A percentile compares a stretch with the other conserved stretches of the same genome.
Evolutionary conservation across 2,113 vertebrate genomes (phyloP).

Genomic region (Phoxinus phoxinus): DNA sequence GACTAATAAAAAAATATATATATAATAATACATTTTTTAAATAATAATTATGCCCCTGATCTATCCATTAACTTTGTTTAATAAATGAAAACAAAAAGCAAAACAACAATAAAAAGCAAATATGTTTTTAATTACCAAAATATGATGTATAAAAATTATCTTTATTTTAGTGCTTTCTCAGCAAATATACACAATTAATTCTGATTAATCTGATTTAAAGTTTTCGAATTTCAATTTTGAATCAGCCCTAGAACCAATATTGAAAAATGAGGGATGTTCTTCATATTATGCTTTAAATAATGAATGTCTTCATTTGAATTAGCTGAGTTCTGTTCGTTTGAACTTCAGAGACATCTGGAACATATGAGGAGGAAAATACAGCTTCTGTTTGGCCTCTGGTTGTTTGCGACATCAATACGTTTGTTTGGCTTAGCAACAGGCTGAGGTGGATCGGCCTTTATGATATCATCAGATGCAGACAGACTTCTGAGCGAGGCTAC

Average conservation of each 20-base stretch:
- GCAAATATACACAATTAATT: not conserved
- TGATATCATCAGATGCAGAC: constrained; percentile 51
- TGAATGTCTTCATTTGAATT: constrained; percentile 19
- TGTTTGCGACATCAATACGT: constrained; percentile 36
- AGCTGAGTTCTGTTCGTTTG: not conserved
- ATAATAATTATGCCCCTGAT: not conserved
- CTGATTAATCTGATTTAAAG: not conserved
- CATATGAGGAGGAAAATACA: not conserved
- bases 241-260: not conserved
- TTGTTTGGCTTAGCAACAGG: constrained; percentile 38
- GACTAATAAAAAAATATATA: not conserved
- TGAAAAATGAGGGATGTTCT: not conserved
- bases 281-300: not conserved
- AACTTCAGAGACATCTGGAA: constrained; percentile 14
- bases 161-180: not conserved
- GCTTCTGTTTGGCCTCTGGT: constrained; percentile 31
- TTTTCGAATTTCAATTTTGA: not conserved
- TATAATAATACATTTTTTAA: not conserved
- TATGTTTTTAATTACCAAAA: not conserved
- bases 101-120: too few relatives aligned
- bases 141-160: not conserved
- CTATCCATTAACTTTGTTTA: not conserved
- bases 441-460: constrained; percentile 39
- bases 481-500: constrained; percentile 34
- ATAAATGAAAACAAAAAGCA: too few relatives aligned